Percentiles rank a stretch among this genome's conserved stretches.
Evolutionary conservation across 2,113 vertebrate genomes (phyloP).

Genomic region (Anolis carolinensis): DNA sequence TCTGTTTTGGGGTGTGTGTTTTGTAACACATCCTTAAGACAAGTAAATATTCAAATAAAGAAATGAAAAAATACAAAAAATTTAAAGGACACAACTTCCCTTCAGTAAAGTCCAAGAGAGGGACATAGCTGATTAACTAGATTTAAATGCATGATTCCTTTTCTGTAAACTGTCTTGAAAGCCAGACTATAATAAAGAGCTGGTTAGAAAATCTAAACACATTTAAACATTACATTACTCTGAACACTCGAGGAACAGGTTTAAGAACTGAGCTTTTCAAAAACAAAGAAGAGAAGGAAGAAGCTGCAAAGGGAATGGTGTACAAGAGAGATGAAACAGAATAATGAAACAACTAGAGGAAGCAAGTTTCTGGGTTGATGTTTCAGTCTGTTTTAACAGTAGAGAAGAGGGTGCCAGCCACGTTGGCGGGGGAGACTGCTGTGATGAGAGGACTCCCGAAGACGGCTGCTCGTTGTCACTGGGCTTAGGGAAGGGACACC

Average conservation of each 20-base stretch:
- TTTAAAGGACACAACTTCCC: neutral
- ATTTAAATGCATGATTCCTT: neutral
- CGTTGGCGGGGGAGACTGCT: neutral
- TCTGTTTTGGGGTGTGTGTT: neutral
- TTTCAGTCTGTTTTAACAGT: constrained; percentile 25
- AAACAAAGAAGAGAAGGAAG: neutral
- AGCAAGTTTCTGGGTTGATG: neutral
- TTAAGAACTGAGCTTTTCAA: neutral
- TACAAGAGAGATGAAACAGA: neutral
- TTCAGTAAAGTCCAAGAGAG: neutral
- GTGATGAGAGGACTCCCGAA: neutral
- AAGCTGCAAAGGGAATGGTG: neutral
- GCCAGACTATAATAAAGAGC: neutral
- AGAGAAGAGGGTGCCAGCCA: neutral
- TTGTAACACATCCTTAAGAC: neutral
- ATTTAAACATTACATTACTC: neutral
- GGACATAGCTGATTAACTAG: neutral
- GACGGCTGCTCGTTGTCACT: neutral
- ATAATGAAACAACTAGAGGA: neutral
- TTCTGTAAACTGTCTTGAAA: neutral
- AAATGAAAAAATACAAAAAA: neutral
- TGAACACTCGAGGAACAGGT: neutral
- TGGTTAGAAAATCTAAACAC: neutral
- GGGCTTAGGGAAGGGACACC: neutral
- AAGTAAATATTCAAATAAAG: neutral